phyloP scores from a whole-genome alignment of 2,888 invertebrate species.

The Uloborus plumipes region DNA sequence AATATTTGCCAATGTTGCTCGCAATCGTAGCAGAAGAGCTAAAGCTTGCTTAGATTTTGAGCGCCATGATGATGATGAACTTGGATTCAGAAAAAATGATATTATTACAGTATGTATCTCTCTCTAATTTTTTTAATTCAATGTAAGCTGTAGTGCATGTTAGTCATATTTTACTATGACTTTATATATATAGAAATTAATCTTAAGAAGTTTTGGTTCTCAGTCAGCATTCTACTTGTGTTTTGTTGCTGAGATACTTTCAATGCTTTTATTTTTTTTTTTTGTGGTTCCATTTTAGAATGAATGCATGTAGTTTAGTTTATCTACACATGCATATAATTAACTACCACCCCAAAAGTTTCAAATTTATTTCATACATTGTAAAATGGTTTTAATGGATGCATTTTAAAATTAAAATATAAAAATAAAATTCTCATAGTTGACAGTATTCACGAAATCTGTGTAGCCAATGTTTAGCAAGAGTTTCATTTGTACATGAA shows the following conservation, averaged over 20 bases:
- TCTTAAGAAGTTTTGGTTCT: too few relatives aligned
- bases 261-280: not conserved
- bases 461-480: too few relatives aligned
- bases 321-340: too few relatives aligned
- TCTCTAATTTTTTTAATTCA: not conserved
- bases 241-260: too few relatives aligned
- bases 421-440: too few relatives aligned
- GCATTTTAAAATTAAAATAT: too few relatives aligned
- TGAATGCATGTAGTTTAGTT: not conserved
- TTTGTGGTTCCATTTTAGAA: not conserved
- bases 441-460: too few relatives aligned
- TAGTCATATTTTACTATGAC: not conserved
- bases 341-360: too few relatives aligned
- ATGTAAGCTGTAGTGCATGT: not conserved
- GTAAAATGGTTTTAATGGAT: too few relatives aligned
- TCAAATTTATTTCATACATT: too few relatives aligned
- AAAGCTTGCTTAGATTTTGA: slow-evolving; percentile 98
- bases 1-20: slow-evolving; percentile 92
- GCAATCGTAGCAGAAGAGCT: slow-evolving; percentile 82
- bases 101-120: slow-evolving; percentile 86
- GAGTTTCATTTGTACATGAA: too few relatives aligned
- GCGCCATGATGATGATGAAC: slow-evolving; percentile 96
- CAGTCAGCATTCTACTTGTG: too few relatives aligned
- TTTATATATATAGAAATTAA: not conserved
- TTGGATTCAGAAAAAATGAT: slow-evolving; percentile 98